phyloP scores from a whole-genome alignment of 1,140 invertebrate genomes.

The Brachionus rotundiformis region DNA sequence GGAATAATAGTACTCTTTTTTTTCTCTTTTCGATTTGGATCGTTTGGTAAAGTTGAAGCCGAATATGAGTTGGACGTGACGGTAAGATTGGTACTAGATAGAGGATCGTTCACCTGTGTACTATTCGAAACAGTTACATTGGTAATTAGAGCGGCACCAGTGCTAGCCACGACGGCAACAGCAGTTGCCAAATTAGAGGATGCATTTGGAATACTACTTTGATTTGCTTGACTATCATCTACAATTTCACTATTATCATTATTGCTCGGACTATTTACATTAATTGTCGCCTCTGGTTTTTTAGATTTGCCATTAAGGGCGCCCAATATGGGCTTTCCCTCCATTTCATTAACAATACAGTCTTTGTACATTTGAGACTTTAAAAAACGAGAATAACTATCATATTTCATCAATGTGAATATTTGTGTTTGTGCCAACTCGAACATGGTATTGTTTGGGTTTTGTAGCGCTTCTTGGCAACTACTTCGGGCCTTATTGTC shows the following conservation, averaged over 20 bases:
- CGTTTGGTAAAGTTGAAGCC: neutral
- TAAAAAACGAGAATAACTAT: slow-evolving; percentile 90
- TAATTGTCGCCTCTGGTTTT: neutral
- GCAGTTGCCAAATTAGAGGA: slow-evolving; percentile 13
- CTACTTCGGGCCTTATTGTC: slow-evolving; percentile 64
- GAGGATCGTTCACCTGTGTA: neutral
- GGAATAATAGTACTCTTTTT: slow-evolving; percentile 43
- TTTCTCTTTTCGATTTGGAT: slow-evolving; percentile 37
- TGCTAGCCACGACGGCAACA: neutral
- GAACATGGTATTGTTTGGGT: slow-evolving; percentile 33
- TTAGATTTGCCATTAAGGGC: neutral
- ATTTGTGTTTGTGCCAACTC: slow-evolving; percentile 82
- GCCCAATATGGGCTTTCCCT: slow-evolving; percentile 60
- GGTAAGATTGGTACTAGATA: neutral
- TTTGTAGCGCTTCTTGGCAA: slow-evolving; percentile 59
- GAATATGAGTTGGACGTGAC: slow-evolving; percentile 9
- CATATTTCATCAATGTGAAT: slow-evolving; percentile 96
- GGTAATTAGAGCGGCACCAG: slow-evolving; percentile 30
- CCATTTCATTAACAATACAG: slow-evolving; percentile 70
- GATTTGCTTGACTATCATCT: slow-evolving; percentile 10
- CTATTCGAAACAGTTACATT: slow-evolving; percentile 17
- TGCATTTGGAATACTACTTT: slow-evolving; percentile 20
- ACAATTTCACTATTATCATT: slow-evolving; percentile 16
- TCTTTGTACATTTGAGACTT: slow-evolving; percentile 85
- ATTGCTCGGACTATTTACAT: slow-evolving; percentile 23